Evolutionary conservation across 2,888 invertebrate species (phyloP).

Genomic region (Apantesis nais): DNA sequence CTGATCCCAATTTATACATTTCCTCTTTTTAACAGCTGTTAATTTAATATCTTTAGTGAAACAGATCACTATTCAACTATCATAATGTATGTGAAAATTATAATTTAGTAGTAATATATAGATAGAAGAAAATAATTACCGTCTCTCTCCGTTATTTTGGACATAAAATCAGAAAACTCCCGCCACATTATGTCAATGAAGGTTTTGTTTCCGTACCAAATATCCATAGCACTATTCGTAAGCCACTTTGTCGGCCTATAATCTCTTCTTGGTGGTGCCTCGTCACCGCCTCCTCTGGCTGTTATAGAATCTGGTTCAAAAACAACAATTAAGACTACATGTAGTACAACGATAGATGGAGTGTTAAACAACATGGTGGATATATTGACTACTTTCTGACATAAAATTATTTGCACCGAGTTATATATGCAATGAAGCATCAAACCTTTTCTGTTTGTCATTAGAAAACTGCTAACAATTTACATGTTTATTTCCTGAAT

Average conservation of each 20-base stretch:
- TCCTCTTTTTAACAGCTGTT: no score
- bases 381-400: neutral
- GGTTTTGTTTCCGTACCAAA: conserved; percentile 24
- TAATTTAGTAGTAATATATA: neutral
- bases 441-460: conserved; percentile 11
- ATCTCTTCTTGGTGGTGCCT: conserved; percentile 11
- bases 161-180: conserved; percentile 18
- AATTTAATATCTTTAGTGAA: neutral
- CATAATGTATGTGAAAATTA: neutral
- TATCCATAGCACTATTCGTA: conserved; percentile 24
- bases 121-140: neutral
- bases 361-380: conserved; percentile 4
- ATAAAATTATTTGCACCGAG: neutral
- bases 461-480: conserved; percentile 8
- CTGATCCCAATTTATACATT: no score
- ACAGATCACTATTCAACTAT: neutral
- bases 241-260: conserved; percentile 22
- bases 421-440: conserved; percentile 6
- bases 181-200: conserved; percentile 17
- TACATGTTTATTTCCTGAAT: conserved; percentile 7
- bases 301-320: conserved; percentile 1
- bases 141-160: conserved; percentile 12
- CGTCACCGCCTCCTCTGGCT: neutral
- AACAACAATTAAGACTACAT: neutral
- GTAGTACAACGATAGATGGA: neutral